These are phyloP conservation scores for Aythya baeri DNA, from an alignment of 2,113 vertebrate species.

Conservation along the genomic window DNA sequence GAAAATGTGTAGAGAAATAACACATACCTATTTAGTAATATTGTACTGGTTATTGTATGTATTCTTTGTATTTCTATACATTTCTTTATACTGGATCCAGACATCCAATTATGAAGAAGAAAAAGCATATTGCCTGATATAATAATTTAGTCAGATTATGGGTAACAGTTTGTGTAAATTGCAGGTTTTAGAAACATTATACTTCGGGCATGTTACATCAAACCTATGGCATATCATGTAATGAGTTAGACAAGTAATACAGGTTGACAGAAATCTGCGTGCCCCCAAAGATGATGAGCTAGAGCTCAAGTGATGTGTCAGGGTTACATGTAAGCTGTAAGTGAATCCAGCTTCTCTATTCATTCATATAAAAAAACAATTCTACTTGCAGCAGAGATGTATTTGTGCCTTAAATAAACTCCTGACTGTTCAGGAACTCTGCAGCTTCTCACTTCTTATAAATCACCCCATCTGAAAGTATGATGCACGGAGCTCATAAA, in stretches of 20 bases:
- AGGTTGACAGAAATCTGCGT: neutral
- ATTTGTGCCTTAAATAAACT: neutral
- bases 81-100: neutral
- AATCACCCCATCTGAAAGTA: neutral
- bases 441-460: neutral
- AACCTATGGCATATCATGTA: neutral
- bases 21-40: neutral
- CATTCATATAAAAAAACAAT: neutral
- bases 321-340: neutral
- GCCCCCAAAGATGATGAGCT: neutral
- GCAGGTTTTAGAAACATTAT: neutral
- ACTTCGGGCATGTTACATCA: neutral
- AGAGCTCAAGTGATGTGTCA: neutral
- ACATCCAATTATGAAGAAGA: neutral
- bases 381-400: rapidly evolving
- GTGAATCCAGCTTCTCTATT: neutral
- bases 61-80: neutral
- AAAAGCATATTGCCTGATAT: neutral
- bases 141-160: neutral
- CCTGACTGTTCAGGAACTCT: neutral
- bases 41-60: neutral
- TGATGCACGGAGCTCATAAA: neutral
- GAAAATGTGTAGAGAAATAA: neutral
- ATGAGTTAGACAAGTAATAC: neutral
- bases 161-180: neutral